Conservation (phyloP, 2,888 invertebrate species). For the Azorinus chamasolen region DNA sequence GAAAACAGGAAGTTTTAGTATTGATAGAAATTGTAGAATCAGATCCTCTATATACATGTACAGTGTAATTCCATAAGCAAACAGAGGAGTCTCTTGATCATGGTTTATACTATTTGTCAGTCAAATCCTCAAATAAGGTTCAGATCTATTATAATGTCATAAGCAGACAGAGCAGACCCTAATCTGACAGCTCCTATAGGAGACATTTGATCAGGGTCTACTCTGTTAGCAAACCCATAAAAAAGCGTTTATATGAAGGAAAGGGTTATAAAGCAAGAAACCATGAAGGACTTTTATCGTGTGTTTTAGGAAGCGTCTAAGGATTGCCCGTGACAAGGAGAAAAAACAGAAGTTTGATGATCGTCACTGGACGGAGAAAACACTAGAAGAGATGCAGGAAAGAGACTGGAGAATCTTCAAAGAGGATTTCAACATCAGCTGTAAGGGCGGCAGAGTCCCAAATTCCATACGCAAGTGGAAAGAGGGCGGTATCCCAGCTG, state of each 20-base stretch:
- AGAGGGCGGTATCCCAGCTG: slow-evolving; percentile 94
- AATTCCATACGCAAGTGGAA: slow-evolving; percentile 98
- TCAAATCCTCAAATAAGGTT: not conserved
- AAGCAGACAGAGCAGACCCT: no score
- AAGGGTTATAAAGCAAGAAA: no score
- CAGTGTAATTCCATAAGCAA: no score
- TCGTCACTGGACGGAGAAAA: slow-evolving; percentile 99
- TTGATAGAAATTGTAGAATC: no score
- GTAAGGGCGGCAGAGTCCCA: slow-evolving; percentile 98
- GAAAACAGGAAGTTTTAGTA: no score
- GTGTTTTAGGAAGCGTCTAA: slow-evolving; percentile 89
- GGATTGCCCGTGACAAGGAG: slow-evolving; percentile 97
- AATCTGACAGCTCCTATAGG: no score
- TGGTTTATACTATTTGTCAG: not conserved
- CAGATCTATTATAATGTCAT: not conserved
- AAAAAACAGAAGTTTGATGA: slow-evolving; percentile 99
- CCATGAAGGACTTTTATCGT: not conserved
- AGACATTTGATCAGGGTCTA: no score
- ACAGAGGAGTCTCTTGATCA: no score
- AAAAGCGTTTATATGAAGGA: no score
- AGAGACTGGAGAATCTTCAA: slow-evolving; percentile 99
- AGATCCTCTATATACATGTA: no score
- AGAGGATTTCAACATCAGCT: slow-evolving; percentile 99
- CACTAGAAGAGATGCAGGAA: slow-evolving; percentile 97
- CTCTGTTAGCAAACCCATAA: no score